Conservation (phyloP, 2,113 vertebrate genomes). For the Gracilinanus agilis region DNA sequence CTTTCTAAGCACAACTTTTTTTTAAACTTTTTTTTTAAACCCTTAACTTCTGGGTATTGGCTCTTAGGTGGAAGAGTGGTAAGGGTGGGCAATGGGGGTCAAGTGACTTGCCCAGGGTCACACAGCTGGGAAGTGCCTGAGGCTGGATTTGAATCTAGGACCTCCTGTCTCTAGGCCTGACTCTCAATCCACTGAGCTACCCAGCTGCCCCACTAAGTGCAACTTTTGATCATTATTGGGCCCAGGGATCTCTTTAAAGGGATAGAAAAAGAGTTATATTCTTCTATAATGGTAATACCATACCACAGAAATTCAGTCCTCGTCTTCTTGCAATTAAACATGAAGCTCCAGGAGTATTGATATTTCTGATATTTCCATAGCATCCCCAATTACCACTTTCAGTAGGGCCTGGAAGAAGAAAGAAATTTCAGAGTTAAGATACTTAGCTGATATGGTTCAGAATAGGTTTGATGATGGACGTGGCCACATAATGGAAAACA, state of each 20-base stretch:
- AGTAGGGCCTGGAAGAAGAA: conserved; percentile 75
- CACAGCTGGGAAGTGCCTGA: too few relatives aligned
- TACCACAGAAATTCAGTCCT: conserved; percentile 76
- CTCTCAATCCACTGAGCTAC: too few relatives aligned
- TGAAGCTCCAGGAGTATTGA: conserved; percentile 82
- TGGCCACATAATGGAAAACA: not conserved
- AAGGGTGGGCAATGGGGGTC: too few relatives aligned
- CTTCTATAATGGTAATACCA: not conserved
- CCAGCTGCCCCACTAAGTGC: too few relatives aligned
- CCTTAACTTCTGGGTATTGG: too few relatives aligned
- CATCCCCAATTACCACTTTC: conserved; percentile 78
- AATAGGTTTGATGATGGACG: not conserved
- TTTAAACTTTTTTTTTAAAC: too few relatives aligned
- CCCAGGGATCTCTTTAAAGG: not conserved
- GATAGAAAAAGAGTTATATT: not conserved
- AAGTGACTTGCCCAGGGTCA: too few relatives aligned
- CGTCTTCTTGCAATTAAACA: conserved; percentile 74
- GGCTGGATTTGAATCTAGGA: too few relatives aligned
- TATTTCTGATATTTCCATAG: conserved; percentile 83
- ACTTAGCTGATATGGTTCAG: not conserved
- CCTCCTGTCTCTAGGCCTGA: too few relatives aligned
- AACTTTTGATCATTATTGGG: too few relatives aligned
- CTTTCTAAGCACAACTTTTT: too few relatives aligned
- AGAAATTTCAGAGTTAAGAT: conserved; percentile 25
- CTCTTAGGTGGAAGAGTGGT: too few relatives aligned